A percentile compares a stretch with the other conserved stretches of the same genome.
These are phyloP conservation scores for Labeo rohita DNA, from an alignment of 2,113 vertebrate genomes.

Conservation along the genomic window DNA sequence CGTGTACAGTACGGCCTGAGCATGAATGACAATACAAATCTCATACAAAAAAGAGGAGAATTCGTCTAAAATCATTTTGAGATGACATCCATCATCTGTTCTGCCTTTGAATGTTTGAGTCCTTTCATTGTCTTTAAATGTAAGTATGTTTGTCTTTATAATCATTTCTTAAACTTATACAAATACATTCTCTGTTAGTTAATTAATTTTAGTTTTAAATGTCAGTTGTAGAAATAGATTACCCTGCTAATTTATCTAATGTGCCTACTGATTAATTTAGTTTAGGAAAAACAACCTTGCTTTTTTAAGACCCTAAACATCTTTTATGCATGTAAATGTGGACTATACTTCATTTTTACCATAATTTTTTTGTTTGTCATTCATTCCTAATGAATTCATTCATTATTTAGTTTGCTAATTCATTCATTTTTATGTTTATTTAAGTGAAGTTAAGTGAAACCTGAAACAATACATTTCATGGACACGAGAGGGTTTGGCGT, in stretches of 20 bases:
- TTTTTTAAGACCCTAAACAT: neutral
- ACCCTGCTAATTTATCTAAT: neutral
- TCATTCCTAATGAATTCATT: neutral
- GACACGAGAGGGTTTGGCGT: conserved; percentile 16
- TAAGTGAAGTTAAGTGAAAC: too few relatives aligned
- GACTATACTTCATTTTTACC: neutral
- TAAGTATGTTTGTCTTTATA: neutral
- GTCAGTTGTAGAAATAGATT: neutral
- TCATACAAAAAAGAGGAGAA: neutral
- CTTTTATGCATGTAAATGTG: neutral
- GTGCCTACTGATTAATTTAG: neutral
- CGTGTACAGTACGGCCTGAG: neutral
- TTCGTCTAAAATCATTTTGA: neutral
- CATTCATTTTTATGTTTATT: neutral
- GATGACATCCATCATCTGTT: neutral
- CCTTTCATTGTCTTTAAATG: neutral
- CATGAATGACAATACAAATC: conserved; percentile 25
- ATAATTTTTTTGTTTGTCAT: too few relatives aligned
- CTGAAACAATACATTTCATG: neutral
- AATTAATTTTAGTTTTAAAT: neutral
- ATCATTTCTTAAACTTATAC: neutral
- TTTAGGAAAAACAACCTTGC: neutral
- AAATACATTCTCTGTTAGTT: neutral
- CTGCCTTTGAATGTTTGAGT: neutral
- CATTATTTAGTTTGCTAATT: neutral